These are phyloP conservation scores for Axea sp. DNA, from an alignment of 2,888 invertebrate genomes.

Conservation along the genomic window DNA sequence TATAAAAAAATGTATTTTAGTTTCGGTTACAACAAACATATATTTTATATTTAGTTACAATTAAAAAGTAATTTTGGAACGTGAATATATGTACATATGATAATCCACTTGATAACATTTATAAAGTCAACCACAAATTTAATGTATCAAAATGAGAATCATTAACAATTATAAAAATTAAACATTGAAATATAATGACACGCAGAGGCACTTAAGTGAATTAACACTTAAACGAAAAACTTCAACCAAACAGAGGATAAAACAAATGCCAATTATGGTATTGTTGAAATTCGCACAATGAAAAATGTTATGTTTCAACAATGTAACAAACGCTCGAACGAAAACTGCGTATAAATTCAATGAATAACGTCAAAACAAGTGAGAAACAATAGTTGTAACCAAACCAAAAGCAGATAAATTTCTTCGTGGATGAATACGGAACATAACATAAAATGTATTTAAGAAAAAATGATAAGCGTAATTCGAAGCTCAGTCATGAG, in stretches of 20 bases:
- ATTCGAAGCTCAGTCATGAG: slow-evolving; percentile 49
- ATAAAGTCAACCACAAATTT: slow-evolving; percentile 60
- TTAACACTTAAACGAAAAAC: slow-evolving; percentile 58
- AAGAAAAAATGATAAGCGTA: slow-evolving; percentile 59
- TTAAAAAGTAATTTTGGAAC: not conserved
- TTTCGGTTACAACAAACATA: no score
- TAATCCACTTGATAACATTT: slow-evolving; percentile 17
- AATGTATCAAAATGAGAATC: slow-evolving; percentile 27
- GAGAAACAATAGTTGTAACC: slow-evolving; percentile 9
- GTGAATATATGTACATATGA: not conserved
- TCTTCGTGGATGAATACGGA: slow-evolving; percentile 17
- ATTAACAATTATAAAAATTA: slow-evolving; percentile 24
- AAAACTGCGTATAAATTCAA: slow-evolving; percentile 65
- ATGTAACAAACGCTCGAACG: slow-evolving; percentile 66
- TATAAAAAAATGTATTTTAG: no score
- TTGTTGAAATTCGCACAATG: slow-evolving; percentile 31
- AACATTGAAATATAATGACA: slow-evolving; percentile 19
- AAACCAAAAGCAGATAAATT: slow-evolving; percentile 33
- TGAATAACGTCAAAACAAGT: slow-evolving; percentile 55
- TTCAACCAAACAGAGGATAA: slow-evolving; percentile 39
- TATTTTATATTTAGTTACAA: no score
- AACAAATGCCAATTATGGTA: slow-evolving; percentile 47
- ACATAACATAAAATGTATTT: slow-evolving; percentile 48
- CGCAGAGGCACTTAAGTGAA: slow-evolving; percentile 32
- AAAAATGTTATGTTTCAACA: slow-evolving; percentile 63